Evolutionary conservation across 1,140 invertebrate genomes (phyloP).

Genomic region (Calycopis cecrops): DNA sequence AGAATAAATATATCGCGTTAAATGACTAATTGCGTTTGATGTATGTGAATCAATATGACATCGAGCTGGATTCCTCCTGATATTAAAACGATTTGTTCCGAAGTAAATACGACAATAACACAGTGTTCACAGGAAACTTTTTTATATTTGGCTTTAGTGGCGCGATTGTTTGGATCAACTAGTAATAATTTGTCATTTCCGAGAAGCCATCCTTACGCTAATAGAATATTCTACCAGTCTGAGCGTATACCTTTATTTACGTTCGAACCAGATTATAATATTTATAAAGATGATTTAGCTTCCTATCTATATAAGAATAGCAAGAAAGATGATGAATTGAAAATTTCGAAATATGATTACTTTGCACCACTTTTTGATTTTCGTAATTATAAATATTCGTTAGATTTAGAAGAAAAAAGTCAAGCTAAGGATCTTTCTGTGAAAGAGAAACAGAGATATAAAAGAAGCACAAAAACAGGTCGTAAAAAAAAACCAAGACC

Average conservation of each 20-base stretch:
- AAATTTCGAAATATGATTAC: background rate
- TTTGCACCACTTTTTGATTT: constrained; percentile 30
- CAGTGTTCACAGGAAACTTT: constrained; percentile 76
- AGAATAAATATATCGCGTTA: background rate
- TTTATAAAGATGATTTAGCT: background rate
- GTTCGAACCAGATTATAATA: background rate
- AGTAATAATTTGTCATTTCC: constrained; percentile 31
- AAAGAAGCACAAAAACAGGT: constrained; percentile 16
- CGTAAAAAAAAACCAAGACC: too few species aligned
- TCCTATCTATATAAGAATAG: too few species aligned
- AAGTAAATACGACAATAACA: constrained; percentile 67
- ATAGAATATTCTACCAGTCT: constrained; percentile 15
- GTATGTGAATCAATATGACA: constrained; percentile 10
- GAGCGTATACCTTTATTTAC: constrained; percentile 12
- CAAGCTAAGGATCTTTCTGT: too few species aligned
- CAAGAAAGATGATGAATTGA: background rate
- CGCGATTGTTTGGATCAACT: constrained; percentile 76
- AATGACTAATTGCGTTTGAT: constrained; percentile 1
- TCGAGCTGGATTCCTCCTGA: constrained; percentile 74
- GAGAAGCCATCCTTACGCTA: constrained; percentile 31
- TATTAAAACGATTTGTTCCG: constrained; percentile 70
- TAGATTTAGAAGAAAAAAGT: constrained; percentile 32
- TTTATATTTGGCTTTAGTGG: constrained; percentile 76
- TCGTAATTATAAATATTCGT: constrained; percentile 26
- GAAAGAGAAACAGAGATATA: constrained; percentile 28